Percentiles rank a stretch among this genome's conserved stretches.
These are phyloP conservation scores for Drosophila micromelanica DNA, from an alignment of 1,140 invertebrate genomes.

Conservation along the genomic window DNA sequence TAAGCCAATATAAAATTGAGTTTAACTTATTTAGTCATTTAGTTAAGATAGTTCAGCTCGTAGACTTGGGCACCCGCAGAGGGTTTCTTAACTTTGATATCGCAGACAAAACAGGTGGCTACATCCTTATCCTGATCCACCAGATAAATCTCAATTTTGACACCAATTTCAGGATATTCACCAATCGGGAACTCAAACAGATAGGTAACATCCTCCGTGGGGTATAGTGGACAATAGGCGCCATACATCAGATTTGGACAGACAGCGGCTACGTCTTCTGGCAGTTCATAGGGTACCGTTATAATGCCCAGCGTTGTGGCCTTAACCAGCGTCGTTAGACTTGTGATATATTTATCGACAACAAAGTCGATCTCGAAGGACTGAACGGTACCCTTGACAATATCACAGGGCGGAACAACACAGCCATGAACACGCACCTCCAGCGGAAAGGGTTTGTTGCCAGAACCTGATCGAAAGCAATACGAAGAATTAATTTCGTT, in stretches of 20 bases:
- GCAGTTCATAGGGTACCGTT: conserved; percentile 75
- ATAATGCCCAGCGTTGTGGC: conserved; percentile 74
- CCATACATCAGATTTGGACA: conserved; percentile 72
- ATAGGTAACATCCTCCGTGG: conserved; percentile 81
- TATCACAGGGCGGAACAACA: conserved; percentile 59
- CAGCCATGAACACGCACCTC: conserved; percentile 63
- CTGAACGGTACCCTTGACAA: conserved; percentile 57
- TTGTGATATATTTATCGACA: conserved; percentile 63
- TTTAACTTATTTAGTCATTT: conserved; percentile 10
- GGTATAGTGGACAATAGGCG: conserved; percentile 75
- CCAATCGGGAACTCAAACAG: conserved; percentile 68
- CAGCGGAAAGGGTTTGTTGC: conserved; percentile 68
- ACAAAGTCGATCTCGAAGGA: conserved; percentile 75
- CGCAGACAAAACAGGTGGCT: conserved; percentile 71
- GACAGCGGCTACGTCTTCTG: conserved; percentile 63
- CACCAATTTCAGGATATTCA: conserved; percentile 74
- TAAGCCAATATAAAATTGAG: conserved; percentile 31
- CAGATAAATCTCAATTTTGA: conserved; percentile 75
- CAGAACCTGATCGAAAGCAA: conserved; percentile 53
- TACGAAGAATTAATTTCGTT: no score
- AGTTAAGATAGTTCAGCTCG: conserved; percentile 55
- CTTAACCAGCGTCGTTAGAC: conserved; percentile 61
- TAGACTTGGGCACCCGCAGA: conserved; percentile 23
- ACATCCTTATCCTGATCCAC: conserved; percentile 70
- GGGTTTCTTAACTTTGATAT: conserved; percentile 75